Evolutionary conservation across 2,113 vertebrate species (phyloP), one percentile per base, ranked within the genome.

Genomic region (Xenopus borealis): DNA sequence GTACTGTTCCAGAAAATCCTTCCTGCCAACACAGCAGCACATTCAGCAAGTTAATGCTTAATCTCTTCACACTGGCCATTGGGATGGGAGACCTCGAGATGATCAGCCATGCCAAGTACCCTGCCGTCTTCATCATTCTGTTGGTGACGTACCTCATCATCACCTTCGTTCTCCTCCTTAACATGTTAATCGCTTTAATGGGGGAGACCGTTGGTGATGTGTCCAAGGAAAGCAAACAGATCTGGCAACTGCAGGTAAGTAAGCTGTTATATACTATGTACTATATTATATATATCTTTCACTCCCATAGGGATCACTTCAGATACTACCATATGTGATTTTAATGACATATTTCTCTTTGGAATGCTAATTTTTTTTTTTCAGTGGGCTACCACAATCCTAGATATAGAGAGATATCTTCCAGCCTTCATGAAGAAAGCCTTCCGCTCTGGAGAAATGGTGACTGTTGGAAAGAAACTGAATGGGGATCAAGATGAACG

Each of bases 161-260:
- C 81, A 98, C 96, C 65, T 99, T 98, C 0, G 96, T 99, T 80
- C 92, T 99, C 46, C 93, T 99, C 12, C 93, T 99, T 11, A 99
- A 99, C 94, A 99, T 99, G 97, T 89, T 99, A 45, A 99, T 99
- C 1, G 97, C 97, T 50, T 89, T 99, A 82, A 99, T 99, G 97
- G 97, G 97, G 0, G 94, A 98, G 90, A 98, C 97, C 0, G 97
- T 99, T 86, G 92, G 94, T 12, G 93, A 97, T 80, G 97, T 99
- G 16, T 98, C 96, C 79, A 99, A 99, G 80, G 92, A 99, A 87
- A 99, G 97, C 93, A 98, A 99, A 80, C 95, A 99, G 85, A 97
- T 98, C 86, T 99, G 97, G 97, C 98, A 98, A 83, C 90, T 99
- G 70, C 97, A 99, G 95, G 97, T 98, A 78, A 85, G 12, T 50